These are phyloP conservation scores for Coenonympha arcania DNA, from an alignment of 2,888 invertebrate genomes.

Conservation along the genomic window DNA sequence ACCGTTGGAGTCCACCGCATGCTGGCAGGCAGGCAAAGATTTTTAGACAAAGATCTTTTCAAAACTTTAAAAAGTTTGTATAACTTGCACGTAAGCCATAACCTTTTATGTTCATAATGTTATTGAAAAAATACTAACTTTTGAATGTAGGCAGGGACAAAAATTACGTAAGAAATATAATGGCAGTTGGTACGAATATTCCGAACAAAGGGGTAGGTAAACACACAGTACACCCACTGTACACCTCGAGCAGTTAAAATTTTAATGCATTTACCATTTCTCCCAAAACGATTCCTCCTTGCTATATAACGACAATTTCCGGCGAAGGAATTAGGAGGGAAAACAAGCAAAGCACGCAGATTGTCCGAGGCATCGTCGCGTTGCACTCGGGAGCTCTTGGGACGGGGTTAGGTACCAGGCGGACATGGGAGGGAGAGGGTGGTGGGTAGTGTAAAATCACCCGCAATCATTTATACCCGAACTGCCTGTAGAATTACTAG, in stretches of 20 bases:
- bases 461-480: constrained; percentile 74
- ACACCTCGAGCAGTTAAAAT: constrained; percentile 38
- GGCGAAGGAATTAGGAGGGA: constrained; percentile 71
- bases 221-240: neutral
- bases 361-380: constrained; percentile 71
- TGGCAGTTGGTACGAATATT: neutral
- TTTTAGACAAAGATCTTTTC: too few relatives aligned
- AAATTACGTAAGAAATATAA: neutral
- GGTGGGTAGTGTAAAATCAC: constrained; percentile 70
- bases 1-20: too few relatives aligned
- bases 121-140: too few relatives aligned
- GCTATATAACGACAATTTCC: constrained; percentile 73
- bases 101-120: too few relatives aligned
- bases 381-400: constrained; percentile 57
- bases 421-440: constrained; percentile 43
- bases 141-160: too few relatives aligned
- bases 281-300: constrained; percentile 58
- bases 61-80: too few relatives aligned
- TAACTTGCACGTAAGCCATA: too few relatives aligned
- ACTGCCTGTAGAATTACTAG: constrained; percentile 72
- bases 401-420: constrained; percentile 51
- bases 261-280: constrained; percentile 40
- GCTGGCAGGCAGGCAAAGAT: too few relatives aligned
- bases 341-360: constrained; percentile 75
- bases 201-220: neutral